Evolutionary conservation across 2,797 vertebrate genomes (phyloP).

Genomic region (Amniataba percoides): DNA sequence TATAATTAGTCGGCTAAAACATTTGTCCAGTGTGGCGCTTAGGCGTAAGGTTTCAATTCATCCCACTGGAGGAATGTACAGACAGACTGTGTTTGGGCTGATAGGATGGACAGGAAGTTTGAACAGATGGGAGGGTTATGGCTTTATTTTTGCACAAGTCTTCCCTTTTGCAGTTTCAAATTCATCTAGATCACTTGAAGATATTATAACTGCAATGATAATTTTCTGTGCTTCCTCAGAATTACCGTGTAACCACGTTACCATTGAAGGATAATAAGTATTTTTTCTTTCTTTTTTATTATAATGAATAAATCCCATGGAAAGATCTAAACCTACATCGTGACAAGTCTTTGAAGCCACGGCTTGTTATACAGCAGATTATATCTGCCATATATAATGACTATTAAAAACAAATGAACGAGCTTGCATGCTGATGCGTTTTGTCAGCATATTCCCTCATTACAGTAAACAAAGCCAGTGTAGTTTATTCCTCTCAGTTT

Average conservation of each 20-base stretch:
- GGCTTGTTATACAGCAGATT: background rate
- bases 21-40: background rate
- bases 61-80: background rate
- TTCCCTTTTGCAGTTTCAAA: background rate
- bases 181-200: background rate
- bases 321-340: background rate
- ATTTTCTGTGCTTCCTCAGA: background rate
- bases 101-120: background rate
- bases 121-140: background rate
- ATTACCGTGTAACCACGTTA: background rate
- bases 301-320: background rate
- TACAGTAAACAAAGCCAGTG: background rate
- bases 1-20: background rate
- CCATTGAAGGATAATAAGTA: background rate
- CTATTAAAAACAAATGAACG: constrained; percentile 8
- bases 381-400: background rate
- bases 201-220: background rate
- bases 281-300: background rate
- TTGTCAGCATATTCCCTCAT: constrained; percentile 27
- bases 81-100: background rate
- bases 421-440: background rate
- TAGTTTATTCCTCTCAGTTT: constrained; percentile 11
- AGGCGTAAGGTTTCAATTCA: background rate
- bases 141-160: background rate
- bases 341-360: background rate